Percentiles rank a stretch among this genome's conserved stretches.
Conservation (phyloP, 2,113 vertebrate genomes). For the Ictalurus punctatus region DNA sequence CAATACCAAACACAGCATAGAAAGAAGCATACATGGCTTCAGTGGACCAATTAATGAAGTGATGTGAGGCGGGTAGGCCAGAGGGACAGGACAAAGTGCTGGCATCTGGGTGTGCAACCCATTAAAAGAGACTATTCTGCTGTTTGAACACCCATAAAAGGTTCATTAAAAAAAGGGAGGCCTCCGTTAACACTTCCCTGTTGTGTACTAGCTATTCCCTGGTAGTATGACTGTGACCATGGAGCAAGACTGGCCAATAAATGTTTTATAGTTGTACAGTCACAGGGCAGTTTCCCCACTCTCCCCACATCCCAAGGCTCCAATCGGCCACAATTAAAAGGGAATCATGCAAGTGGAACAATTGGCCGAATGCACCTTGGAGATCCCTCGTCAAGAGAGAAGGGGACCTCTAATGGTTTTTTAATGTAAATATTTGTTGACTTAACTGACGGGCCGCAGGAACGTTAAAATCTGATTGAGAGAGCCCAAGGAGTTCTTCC, state of each 20-base stretch:
- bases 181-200: constrained; percentile 61
- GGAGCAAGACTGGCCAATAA: constrained; percentile 61
- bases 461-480: constrained; percentile 64
- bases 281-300: constrained; percentile 57
- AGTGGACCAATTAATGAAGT: constrained; percentile 68
- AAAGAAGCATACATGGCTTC: constrained; percentile 48
- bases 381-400: constrained; percentile 51
- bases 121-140: constrained; percentile 68
- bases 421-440: constrained; percentile 69
- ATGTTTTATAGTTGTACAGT: constrained; percentile 63
- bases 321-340: constrained; percentile 61
- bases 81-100: constrained; percentile 52
- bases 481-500: constrained; percentile 40
- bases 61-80: constrained; percentile 52
- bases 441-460: constrained; percentile 59
- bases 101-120: constrained; percentile 64
- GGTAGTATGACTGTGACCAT: constrained; percentile 53
- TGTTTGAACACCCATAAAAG: constrained; percentile 72
- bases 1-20: constrained; percentile 38
- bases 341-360: constrained; percentile 47
- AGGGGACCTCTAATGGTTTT: constrained; percentile 50
- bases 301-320: constrained; percentile 47
- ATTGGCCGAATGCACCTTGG: constrained; percentile 56
- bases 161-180: constrained; percentile 63
- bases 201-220: constrained; percentile 58